phyloP scores from a whole-genome alignment of 2,797 vertebrate species.

The Odontamblyopus lacepedii region DNA sequence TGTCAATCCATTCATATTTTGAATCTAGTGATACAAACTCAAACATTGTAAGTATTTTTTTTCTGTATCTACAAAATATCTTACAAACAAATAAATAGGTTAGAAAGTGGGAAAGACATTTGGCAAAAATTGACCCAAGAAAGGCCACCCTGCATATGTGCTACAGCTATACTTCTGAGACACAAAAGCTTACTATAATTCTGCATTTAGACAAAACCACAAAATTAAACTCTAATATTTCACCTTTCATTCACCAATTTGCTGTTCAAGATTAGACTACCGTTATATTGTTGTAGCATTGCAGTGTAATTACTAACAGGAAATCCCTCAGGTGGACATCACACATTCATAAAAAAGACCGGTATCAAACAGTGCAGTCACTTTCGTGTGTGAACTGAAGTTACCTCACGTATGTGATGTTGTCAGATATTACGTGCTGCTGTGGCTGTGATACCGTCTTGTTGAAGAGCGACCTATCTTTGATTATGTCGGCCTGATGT shows the following conservation, averaged over 20 bases:
- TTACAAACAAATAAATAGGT: too few relatives aligned
- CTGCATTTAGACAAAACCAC: too few relatives aligned
- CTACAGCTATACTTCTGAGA: too few relatives aligned
- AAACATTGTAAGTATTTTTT: too few relatives aligned
- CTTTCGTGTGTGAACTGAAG: conserved; percentile 45
- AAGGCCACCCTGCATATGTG: too few relatives aligned
- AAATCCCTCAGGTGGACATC: conserved; percentile 8
- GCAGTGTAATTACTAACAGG: not conserved
- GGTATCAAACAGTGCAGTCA: conserved; percentile 22
- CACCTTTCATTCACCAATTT: not conserved
- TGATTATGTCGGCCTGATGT: conserved; percentile 49
- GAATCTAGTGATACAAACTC: too few relatives aligned
- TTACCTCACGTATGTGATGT: conserved; percentile 33
- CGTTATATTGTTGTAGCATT: not conserved
- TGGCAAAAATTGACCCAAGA: too few relatives aligned
- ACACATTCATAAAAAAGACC: conserved; percentile 11
- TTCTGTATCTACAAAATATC: too few relatives aligned
- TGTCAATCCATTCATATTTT: too few relatives aligned
- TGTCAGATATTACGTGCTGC: conserved; percentile 42
- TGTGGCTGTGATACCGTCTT: conserved; percentile 49
- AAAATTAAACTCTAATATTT: not conserved
- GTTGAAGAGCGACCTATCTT: conserved; percentile 56
- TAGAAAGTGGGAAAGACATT: too few relatives aligned
- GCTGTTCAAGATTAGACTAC: not conserved
- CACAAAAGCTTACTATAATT: too few relatives aligned